Percentiles rank a stretch among this genome's conserved stretches.
Evolutionary conservation across 1,140 invertebrate species (phyloP).

Genomic region (Sogatella furcifera): DNA sequence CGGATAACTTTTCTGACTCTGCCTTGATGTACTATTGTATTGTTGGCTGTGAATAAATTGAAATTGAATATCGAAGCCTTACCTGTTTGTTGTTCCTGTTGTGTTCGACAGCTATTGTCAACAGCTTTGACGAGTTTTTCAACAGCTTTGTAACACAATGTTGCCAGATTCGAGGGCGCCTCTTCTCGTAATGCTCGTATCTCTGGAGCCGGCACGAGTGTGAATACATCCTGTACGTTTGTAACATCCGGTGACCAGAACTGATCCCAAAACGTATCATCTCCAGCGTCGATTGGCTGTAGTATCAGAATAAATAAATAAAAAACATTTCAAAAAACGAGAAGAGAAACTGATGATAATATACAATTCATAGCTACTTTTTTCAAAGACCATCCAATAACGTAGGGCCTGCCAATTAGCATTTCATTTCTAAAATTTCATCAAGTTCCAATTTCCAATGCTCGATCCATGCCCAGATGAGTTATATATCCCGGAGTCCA

Average conservation of each 20-base stretch:
- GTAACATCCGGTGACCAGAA: constrained; percentile 95
- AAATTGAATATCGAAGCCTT: constrained; percentile 19
- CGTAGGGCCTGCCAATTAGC: too few relatives aligned
- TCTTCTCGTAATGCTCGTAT: constrained; percentile 89
- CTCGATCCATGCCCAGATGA: too few relatives aligned
- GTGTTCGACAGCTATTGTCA: constrained; percentile 85
- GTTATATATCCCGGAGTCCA: too few relatives aligned
- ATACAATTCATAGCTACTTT: too few relatives aligned
- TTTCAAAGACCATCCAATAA: too few relatives aligned
- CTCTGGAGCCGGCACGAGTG: constrained; percentile 85
- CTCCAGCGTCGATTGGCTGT: constrained; percentile 79
- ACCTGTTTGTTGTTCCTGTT: constrained; percentile 90
- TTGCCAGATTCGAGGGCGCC: constrained; percentile 95
- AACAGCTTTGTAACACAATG: constrained; percentile 96
- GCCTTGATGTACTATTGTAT: too few relatives aligned
- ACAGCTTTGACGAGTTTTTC: constrained; percentile 91
- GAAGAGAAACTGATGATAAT: neutral
- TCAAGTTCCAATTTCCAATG: too few relatives aligned
- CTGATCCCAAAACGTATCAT: constrained; percentile 97
- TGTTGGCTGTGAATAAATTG: too few relatives aligned
- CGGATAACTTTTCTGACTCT: too few relatives aligned
- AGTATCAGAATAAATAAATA: constrained; percentile 18
- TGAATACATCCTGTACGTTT: constrained; percentile 93
- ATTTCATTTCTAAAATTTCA: too few relatives aligned
- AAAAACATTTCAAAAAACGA: neutral